Percentiles rank a stretch among this genome's conserved stretches.
Evolutionary conservation across 2,113 vertebrate species (phyloP).

Genomic region (Chlorodrepanis virens): DNA sequence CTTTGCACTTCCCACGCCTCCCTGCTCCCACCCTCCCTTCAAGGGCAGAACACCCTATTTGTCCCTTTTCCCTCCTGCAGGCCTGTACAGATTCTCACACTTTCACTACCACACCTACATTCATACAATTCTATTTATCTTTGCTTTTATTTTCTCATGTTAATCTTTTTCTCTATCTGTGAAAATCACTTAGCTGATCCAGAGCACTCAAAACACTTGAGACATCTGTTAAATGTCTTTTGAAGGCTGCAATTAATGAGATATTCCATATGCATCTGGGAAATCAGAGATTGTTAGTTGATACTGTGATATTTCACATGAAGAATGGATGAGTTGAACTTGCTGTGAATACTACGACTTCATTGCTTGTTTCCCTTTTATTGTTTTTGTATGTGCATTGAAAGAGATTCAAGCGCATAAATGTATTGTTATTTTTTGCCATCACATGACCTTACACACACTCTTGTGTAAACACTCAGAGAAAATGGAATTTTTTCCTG

Average conservation of each 20-base stretch:
- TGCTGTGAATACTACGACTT: background rate
- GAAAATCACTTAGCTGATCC: background rate
- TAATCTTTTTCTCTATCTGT: background rate
- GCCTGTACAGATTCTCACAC: background rate
- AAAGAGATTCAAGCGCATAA: background rate
- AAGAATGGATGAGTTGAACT: background rate
- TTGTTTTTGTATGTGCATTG: background rate
- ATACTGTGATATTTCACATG: background rate
- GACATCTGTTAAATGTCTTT: background rate
- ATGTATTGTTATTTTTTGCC: background rate
- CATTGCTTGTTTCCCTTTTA: background rate
- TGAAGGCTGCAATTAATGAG: background rate
- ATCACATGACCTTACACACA: background rate
- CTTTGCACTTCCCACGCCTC: background rate
- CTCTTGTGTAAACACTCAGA: background rate
- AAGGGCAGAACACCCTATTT: background rate
- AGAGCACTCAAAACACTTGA: background rate
- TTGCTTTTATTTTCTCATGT: background rate
- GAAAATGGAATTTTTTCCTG: background rate
- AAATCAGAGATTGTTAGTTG: background rate
- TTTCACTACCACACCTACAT: background rate
- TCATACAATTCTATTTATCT: background rate
- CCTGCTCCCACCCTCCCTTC: fast-evolving
- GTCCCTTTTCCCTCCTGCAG: background rate
- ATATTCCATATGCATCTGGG: background rate